Base-by-base conservation (phyloP, 2,113 vertebrate species). In the Verasper variegatus region DNA sequence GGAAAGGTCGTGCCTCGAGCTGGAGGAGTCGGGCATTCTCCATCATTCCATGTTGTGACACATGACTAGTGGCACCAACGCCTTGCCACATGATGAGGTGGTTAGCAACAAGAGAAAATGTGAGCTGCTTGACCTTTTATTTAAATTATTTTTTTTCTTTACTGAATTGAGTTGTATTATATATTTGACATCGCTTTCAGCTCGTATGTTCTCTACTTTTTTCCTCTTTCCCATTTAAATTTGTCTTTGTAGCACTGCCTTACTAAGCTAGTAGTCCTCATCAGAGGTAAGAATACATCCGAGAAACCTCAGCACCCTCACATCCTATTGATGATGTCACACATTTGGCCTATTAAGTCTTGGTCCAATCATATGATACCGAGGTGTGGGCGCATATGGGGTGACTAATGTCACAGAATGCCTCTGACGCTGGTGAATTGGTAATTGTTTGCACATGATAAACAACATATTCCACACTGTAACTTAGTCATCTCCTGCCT, bases 341-440 rank as follows among this genome's bases (percentile, higher is more conserved):
- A 68, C 71, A 68, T 83, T 88, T 69, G 73, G 68, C 79, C 67
- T 51, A 58, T 87, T 79, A 68, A 81, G 78, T 84, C 87, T 81
- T 73, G 42, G 68, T 47, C 47, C 40, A 52, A 76, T 88, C 64
- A 68, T 84, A 82, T 87, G 78, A 64, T 78, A 78, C 68, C 83
- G 80, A 91, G 89, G 85, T 93, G 88, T 82, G 69, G 83, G 81
- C 85, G 68, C 78, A 74, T 80, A 79, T 84, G 85, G 23, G 1
- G 78, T 92, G 90, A 93, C 81, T 92, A 89, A 93, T 83, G 20
- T 61, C 81, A 74, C 87, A 84, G 91, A 89, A 82, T 61, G 84
- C 51, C 75, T 84, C 61, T 88, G 89, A 94, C 82, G 88, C 81
- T 80, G 79, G 74, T 86, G 88, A 89, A 91, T 83, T 88, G 84